Percentiles rank a stretch among this genome's conserved stretches.
phyloP scores from a whole-genome alignment of 23 tunicate genomes.

The Diplosoma virens region DNA sequence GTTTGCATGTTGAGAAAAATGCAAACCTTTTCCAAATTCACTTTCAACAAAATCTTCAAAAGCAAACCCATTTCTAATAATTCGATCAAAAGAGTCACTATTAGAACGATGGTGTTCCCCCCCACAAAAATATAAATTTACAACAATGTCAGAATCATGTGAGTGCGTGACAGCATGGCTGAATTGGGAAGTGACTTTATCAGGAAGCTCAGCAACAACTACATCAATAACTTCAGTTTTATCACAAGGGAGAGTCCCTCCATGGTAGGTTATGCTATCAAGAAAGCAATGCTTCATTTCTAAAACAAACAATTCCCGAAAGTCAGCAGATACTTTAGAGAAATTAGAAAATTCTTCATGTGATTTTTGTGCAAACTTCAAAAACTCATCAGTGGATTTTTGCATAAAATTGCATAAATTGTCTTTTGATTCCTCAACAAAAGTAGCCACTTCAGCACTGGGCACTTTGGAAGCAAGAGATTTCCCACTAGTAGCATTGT shows the following conservation, averaged over 20 bases:
- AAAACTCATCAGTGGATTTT: no score
- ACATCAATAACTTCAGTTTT: conserved; percentile 12
- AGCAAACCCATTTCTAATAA: conserved; percentile 23
- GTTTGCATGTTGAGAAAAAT: conserved; percentile 48
- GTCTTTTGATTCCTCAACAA: no score
- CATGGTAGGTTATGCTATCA: conserved; percentile 28
- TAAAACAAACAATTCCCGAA: neutral
- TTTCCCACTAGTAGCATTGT: no score
- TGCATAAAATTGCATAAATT: no score
- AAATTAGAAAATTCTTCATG: no score
- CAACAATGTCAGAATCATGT: conserved; percentile 46
- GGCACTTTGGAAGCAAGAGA: no score
- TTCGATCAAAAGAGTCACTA: neutral
- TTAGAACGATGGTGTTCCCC: neutral
- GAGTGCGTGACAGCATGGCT: conserved; percentile 1
- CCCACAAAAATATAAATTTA: conserved; percentile 45
- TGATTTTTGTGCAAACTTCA: no score
- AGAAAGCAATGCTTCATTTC: conserved; percentile 60
- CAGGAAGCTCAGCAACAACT: conserved; percentile 1
- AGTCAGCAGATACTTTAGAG: no score
- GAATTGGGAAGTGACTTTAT: neutral
- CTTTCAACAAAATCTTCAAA: conserved; percentile 35
- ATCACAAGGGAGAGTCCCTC: conserved; percentile 16
- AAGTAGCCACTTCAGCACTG: no score
- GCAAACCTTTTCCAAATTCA: conserved; percentile 45